A percentile compares a stretch with the other conserved stretches of the same genome.
These are phyloP conservation scores for Drosophila tripunctata DNA, from an alignment of 2,888 invertebrate species.

Conservation along the genomic window DNA sequence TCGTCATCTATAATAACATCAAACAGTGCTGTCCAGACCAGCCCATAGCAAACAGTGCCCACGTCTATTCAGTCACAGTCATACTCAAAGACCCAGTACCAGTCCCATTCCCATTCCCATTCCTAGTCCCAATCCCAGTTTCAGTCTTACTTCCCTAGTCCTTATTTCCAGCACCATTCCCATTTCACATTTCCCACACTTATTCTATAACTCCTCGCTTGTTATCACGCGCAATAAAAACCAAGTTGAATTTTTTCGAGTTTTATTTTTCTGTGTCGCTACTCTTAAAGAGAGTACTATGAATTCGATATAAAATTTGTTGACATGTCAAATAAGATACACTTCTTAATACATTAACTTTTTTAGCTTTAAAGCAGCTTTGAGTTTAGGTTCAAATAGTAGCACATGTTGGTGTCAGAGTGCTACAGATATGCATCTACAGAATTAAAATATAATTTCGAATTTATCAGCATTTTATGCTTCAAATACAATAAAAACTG, in stretches of 20 bases:
- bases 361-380: no score
- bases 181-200: slow-evolving; percentile 20
- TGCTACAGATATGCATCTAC: no score
- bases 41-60: slow-evolving; percentile 50
- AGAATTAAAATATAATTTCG: no score
- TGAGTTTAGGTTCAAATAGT: no score
- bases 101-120: no score
- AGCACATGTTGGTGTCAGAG: no score
- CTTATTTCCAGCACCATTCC: slow-evolving; percentile 5
- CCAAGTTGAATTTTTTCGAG: slow-evolving; percentile 50
- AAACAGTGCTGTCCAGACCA: slow-evolving; percentile 68
- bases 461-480: no score
- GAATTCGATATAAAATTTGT: slow-evolving; percentile 32
- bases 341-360: slow-evolving; percentile 7
- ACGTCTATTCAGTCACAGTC: slow-evolving; percentile 28
- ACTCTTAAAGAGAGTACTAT: slow-evolving; percentile 42
- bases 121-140: no score
- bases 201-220: slow-evolving; percentile 60
- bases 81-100: no score
- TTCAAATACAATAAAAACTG: no score
- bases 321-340: slow-evolving; percentile 46
- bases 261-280: slow-evolving; percentile 22
- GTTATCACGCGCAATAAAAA: slow-evolving; percentile 78
- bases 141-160: slow-evolving; percentile 2
- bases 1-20: slow-evolving; percentile 78